Base-by-base conservation (phyloP, 2,888 invertebrate genomes). In the Campaea margaritaria region DNA sequence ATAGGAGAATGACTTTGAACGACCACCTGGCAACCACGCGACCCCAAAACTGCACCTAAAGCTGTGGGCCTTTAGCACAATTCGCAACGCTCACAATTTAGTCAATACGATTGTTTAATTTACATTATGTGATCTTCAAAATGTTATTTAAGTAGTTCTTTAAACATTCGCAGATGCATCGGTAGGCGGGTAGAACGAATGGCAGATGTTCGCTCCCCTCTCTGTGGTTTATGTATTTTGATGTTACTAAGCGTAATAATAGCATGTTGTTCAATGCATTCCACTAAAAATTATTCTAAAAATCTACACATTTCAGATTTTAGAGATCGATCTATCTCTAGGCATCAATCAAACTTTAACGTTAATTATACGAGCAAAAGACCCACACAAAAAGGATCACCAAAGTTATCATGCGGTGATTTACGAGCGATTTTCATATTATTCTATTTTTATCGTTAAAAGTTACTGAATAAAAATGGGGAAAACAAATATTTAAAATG, bases 71-170 rank as follows among this genome's bases (percentile, higher is more conserved):
- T 75, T 75, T 75, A 70, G 69, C 63, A 55, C 72, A 73, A 91
- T 92, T 91, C 82, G 90, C 83, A 79, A 88, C 87, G 88, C 89
- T 76, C 81, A 81, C 82, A 83, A 83, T 83, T 81, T 88, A 88
- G 84, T 87, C 81, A 87, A 84, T 83, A 83, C 81, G 86, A 82
- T 86, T 89, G 87, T 92, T 91, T 89, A 90, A 91, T 90, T 87
- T 89, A 89, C 83, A 89, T 91, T 89, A 91, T 90, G 89, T 91
- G 88, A 90, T 90, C 89, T 89, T 89, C 79, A 79, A 87, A 70
- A 89, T 82, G 72, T 75, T 86, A 82, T 91, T 87, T 89, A 89
- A 91, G 89, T 88, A 89, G 87, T 88, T 90, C 83, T 89, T 82
- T 81, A 90, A 90, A 89, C 84, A 87, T 85, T 83, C 80, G 85